These are phyloP conservation scores for Synanthedon vespiformis DNA, from an alignment of 2,888 invertebrate genomes.

Conservation along the genomic window DNA sequence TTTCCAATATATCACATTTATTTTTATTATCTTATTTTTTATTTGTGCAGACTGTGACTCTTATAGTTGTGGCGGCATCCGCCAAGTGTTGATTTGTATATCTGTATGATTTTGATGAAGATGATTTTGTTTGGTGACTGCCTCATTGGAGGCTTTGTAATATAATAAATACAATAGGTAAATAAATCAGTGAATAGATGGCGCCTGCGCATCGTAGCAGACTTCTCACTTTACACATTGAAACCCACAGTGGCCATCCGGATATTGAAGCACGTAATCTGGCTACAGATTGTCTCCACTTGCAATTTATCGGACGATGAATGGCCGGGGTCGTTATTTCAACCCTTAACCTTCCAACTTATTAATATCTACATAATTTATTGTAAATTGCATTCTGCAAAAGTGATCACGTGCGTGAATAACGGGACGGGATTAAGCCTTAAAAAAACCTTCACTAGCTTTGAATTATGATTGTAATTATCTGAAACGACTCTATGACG, in stretches of 20 bases:
- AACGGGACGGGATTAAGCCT: slow-evolving; percentile 9
- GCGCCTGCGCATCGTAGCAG: not conserved
- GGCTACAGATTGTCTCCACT: slow-evolving; percentile 61
- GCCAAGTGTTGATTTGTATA: too few relatives aligned
- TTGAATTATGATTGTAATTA: slow-evolving; percentile 3
- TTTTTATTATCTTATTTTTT: too few relatives aligned
- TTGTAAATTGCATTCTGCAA: slow-evolving; percentile 67
- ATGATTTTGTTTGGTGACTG: too few relatives aligned
- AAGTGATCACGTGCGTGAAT: slow-evolving; percentile 49
- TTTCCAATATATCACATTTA: too few relatives aligned
- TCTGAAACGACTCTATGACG: not conserved
- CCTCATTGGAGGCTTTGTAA: too few relatives aligned
- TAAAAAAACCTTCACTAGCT: slow-evolving; percentile 4
- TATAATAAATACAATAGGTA: too few relatives aligned
- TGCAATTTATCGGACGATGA: slow-evolving; percentile 67
- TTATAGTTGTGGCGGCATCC: too few relatives aligned
- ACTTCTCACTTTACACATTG: too few relatives aligned
- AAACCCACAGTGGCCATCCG: slow-evolving; percentile 19
- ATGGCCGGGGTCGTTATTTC: slow-evolving; percentile 57
- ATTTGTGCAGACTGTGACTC: too few relatives aligned
- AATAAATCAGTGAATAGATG: too few relatives aligned
- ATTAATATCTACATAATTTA: slow-evolving; percentile 70
- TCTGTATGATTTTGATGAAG: too few relatives aligned
- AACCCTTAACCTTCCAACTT: slow-evolving; percentile 66
- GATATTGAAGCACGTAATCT: slow-evolving; percentile 71